Evolutionary conservation across 2,113 vertebrate species (phyloP).

Genomic region (Galeopterus variegatus): DNA sequence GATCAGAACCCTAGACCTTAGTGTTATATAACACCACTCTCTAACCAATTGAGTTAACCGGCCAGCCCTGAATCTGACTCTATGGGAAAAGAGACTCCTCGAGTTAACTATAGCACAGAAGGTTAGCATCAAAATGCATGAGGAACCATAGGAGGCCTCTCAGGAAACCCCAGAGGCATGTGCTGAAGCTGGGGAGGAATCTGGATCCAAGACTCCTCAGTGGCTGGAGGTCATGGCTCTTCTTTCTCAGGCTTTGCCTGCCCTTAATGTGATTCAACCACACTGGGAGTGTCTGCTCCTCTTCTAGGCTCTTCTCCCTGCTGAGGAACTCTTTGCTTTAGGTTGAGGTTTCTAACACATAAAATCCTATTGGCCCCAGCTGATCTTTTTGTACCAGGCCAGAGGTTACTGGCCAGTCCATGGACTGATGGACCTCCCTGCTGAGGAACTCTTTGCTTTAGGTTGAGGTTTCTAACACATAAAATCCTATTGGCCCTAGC

Average conservation of each 20-base stretch:
- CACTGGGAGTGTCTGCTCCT: background rate
- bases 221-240: background rate
- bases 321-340: background rate
- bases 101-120: slow-evolving; percentile 31
- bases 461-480: background rate
- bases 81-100: background rate
- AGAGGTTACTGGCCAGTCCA: background rate
- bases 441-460: background rate
- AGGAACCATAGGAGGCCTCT: background rate
- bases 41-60: too few species aligned
- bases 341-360: background rate
- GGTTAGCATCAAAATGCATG: background rate
- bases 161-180: background rate
- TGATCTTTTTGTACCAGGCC: background rate
- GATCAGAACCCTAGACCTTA: too few species aligned
- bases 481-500: background rate
- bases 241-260: background rate
- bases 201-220: background rate
- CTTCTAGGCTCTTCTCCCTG: background rate
- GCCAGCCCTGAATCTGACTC: background rate
- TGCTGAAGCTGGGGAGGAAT: background rate
- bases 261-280: background rate
- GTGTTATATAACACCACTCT: too few species aligned
- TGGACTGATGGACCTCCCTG: background rate
- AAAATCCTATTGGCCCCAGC: background rate